These are phyloP conservation scores for Hippoglossus stenolepis DNA, from an alignment of 2,113 vertebrate genomes.

Conservation along the genomic window DNA sequence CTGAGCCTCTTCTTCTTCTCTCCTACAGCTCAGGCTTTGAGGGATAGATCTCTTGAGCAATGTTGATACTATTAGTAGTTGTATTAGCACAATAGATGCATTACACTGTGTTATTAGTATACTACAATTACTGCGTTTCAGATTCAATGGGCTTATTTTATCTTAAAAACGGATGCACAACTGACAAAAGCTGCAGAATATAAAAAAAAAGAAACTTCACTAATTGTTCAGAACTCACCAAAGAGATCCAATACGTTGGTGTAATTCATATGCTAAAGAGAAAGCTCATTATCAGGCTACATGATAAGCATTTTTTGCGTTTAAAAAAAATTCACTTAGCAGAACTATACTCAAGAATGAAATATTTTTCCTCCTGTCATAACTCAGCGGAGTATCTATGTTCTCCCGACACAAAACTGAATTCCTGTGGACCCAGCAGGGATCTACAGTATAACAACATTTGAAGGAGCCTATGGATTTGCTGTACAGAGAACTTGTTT, in stretches of 20 bases:
- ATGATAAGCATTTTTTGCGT: background rate
- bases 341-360: slow-evolving; percentile 14
- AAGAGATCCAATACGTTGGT: background rate
- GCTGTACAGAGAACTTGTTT: slow-evolving; percentile 87
- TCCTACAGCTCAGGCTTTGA: slow-evolving; percentile 65
- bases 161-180: background rate
- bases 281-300: background rate
- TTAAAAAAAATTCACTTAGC: background rate
- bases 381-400: background rate
- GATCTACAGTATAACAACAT: slow-evolving; percentile 82
- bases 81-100: background rate
- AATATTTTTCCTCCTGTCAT: slow-evolving; percentile 31
- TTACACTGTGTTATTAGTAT: slow-evolving; percentile 11
- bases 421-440: slow-evolving; percentile 43
- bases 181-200: background rate
- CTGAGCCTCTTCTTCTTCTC: slow-evolving; percentile 71
- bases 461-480: slow-evolving; percentile 88
- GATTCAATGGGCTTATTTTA: background rate
- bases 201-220: background rate
- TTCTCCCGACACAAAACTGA: slow-evolving; percentile 14
- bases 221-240: background rate
- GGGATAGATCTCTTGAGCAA: slow-evolving; percentile 46
- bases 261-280: background rate
- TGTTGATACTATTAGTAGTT: slow-evolving; percentile 37
- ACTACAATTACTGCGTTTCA: slow-evolving; percentile 75